Percentiles rank a stretch among this genome's conserved stretches.
Evolutionary conservation across 2,797 vertebrate genomes (phyloP).

Genomic region (Paramormyrops hopkinsi): DNA sequence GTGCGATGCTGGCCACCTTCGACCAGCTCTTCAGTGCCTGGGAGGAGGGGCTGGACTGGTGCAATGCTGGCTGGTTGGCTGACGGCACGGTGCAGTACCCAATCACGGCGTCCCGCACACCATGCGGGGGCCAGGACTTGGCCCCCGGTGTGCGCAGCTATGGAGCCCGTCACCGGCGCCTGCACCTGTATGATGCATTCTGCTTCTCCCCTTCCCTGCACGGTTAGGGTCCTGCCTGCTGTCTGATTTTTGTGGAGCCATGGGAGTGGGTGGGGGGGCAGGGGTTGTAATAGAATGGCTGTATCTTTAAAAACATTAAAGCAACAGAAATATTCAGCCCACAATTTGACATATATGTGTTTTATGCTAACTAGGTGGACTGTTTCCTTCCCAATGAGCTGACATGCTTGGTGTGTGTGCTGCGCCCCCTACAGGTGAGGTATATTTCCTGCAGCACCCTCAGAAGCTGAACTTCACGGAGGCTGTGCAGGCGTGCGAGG

Average conservation of each 20-base stretch:
- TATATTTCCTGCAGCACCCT: conserved; percentile 66
- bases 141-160: conserved; percentile 76
- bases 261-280: background rate
- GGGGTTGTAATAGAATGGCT: background rate
- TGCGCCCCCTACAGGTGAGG: conserved; percentile 54
- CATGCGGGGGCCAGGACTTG: conserved; percentile 65
- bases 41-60: conserved; percentile 83
- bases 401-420: background rate
- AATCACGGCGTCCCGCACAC: conserved; percentile 61
- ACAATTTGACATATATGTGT: background rate
- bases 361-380: background rate
- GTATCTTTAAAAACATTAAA: background rate
- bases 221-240: conserved; percentile 54
- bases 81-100: conserved; percentile 81
- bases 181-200: conserved; percentile 74
- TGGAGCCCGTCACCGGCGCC: conserved; percentile 57
- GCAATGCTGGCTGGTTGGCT: conserved; percentile 80
- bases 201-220: conserved; percentile 69
- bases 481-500: conserved; percentile 64
- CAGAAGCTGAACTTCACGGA: conserved; percentile 64
- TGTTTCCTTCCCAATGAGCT: background rate
- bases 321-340: background rate
- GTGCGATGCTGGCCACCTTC: conserved; percentile 69
- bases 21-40: conserved; percentile 77
- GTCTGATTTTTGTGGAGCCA: background rate